Conservation (phyloP, 1,140 invertebrate species). For the Bathynomus jamesi region DNA sequence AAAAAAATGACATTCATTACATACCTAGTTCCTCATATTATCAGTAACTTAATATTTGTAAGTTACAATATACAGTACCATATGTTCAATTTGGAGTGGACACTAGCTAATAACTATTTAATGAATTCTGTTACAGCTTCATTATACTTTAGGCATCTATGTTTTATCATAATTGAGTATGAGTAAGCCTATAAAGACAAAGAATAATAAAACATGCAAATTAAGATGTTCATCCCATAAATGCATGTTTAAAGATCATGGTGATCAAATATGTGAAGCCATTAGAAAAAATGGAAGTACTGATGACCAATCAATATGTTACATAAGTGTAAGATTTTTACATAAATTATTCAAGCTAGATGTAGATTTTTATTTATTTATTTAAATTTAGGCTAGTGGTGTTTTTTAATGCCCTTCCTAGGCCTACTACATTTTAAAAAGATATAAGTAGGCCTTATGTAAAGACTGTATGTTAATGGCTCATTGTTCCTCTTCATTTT, state of each 20-base stretch:
- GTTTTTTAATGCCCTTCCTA: background rate
- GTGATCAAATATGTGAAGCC: background rate
- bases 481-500: background rate
- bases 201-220: background rate
- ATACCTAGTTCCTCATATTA: too few species aligned
- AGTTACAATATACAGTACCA: too few species aligned
- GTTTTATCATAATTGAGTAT: too few species aligned
- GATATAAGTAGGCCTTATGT: background rate
- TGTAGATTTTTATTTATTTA: background rate
- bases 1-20: too few species aligned
- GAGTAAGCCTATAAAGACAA: background rate
- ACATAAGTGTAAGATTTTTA: background rate
- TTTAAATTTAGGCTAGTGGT: background rate
- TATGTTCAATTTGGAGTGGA: too few species aligned
- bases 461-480: background rate
- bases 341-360: background rate
- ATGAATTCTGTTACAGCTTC: too few species aligned
- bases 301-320: background rate
- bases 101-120: too few species aligned
- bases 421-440: too few species aligned
- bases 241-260: background rate
- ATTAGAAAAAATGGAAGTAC: background rate
- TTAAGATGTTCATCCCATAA: background rate
- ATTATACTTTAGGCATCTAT: too few species aligned
- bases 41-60: too few species aligned